Conservation (phyloP, 2,797 vertebrate species). For the Squalus acanthias region DNA sequence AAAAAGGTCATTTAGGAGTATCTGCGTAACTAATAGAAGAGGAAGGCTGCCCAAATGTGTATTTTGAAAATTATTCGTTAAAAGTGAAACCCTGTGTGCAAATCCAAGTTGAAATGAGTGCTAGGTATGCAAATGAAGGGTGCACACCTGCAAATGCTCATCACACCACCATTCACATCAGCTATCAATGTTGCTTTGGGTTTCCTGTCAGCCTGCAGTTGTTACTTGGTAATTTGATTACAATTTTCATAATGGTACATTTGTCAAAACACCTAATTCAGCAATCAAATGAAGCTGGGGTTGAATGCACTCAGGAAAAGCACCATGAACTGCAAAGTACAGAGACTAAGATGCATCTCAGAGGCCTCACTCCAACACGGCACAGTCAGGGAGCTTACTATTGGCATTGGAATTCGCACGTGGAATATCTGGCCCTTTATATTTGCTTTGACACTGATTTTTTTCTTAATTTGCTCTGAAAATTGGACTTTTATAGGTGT, state of each 20-base stretch:
- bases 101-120: conserved; percentile 21
- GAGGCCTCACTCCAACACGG: not conserved
- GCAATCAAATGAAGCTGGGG: not conserved
- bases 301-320: not conserved
- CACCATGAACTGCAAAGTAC: not conserved
- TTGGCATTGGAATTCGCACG: not conserved
- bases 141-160: not conserved
- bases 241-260: not conserved
- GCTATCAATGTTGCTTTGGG: not conserved
- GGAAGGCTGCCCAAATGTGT: not conserved
- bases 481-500: not conserved
- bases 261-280: conserved; percentile 21
- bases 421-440: not conserved
- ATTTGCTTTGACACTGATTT: not conserved
- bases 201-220: not conserved
- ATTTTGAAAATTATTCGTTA: not conserved
- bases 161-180: not conserved
- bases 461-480: not conserved
- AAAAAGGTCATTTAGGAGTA: not conserved
- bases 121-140: not conserved
- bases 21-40: not conserved
- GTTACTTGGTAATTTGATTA: conserved; percentile 17
- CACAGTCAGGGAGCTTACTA: not conserved
- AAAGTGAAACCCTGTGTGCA: not conserved
- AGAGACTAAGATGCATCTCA: not conserved